Percentiles rank a stretch among this genome's conserved stretches.
Conservation (phyloP, 2,113 vertebrate genomes). For the Motacilla alba region DNA sequence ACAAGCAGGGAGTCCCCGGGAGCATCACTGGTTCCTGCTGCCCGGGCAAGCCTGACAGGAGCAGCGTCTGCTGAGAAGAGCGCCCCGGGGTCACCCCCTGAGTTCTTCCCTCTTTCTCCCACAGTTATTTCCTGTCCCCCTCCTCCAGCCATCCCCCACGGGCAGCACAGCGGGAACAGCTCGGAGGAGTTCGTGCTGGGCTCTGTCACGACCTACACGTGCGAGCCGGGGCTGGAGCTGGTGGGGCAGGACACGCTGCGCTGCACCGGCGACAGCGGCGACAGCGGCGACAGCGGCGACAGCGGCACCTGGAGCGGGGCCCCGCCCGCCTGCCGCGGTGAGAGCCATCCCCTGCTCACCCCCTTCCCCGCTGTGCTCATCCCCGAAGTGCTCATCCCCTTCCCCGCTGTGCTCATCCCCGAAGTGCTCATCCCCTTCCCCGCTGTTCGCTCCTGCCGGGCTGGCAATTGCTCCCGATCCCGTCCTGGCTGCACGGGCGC, state of each 20-base stretch:
- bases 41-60: not conserved
- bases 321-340: slow-evolving; percentile 58
- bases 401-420: not conserved
- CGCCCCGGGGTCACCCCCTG: not conserved
- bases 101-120: not conserved
- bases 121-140: slow-evolving; percentile 20
- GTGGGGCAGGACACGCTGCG: slow-evolving; percentile 23
- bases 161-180: not conserved
- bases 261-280: not conserved
- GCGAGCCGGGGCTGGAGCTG: slow-evolving; percentile 27
- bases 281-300: not conserved
- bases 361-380: not conserved
- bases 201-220: not conserved
- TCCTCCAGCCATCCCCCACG: slow-evolving; percentile 36
- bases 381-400: not conserved
- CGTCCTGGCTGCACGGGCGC: accelerated
- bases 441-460: not conserved
- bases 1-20: not conserved
- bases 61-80: not conserved
- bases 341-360: accelerated
- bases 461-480: not conserved
- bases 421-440: accelerated
- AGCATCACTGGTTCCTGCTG: not conserved
- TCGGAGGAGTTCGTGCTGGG: not conserved
- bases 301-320: slow-evolving; percentile 19